Percentiles rank a stretch among this genome's conserved stretches.
Evolutionary conservation across 2,888 invertebrate species (phyloP).

Genomic region (Urechis unicinctus): DNA sequence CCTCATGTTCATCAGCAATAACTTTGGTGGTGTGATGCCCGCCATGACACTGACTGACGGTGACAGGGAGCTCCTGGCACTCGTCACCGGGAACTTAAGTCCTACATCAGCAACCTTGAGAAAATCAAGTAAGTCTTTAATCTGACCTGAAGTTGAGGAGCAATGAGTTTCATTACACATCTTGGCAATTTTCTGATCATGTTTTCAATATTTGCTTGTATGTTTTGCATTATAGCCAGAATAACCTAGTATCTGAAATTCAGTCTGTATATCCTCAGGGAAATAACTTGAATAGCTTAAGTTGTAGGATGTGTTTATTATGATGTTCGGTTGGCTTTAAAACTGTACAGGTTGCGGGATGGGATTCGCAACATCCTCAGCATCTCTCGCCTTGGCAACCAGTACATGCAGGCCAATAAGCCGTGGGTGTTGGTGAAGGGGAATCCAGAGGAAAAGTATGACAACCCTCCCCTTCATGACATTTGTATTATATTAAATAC

Average conservation of each 20-base stretch:
- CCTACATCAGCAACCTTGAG: conserved; percentile 45
- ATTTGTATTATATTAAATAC: too few species aligned
- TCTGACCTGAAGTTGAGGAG: neutral
- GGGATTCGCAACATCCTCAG: conserved; percentile 76
- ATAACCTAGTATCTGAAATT: too few species aligned
- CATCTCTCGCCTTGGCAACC: conserved; percentile 89
- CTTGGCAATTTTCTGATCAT: too few species aligned
- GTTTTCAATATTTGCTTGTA: too few species aligned
- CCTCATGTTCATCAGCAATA: conserved; percentile 78
- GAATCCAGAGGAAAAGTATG: conserved; percentile 64
- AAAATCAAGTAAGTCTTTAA: conserved; percentile 29
- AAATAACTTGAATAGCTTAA: too few species aligned
- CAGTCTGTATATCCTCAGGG: too few species aligned
- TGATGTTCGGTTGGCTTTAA: too few species aligned
- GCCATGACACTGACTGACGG: conserved; percentile 59
- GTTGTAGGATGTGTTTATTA: neutral
- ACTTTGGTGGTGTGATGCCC: conserved; percentile 68
- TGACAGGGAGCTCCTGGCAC: conserved; percentile 69
- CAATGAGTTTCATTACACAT: neutral
- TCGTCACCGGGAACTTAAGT: conserved; percentile 51
- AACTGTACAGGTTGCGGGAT: conserved; percentile 66
- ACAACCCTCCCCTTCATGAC: neutral
- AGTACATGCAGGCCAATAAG: conserved; percentile 88
- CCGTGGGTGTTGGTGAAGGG: conserved; percentile 92
- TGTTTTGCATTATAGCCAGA: too few species aligned